Base-by-base conservation (phyloP, 1,140 invertebrate species). In the Atta cephalotes region DNA sequence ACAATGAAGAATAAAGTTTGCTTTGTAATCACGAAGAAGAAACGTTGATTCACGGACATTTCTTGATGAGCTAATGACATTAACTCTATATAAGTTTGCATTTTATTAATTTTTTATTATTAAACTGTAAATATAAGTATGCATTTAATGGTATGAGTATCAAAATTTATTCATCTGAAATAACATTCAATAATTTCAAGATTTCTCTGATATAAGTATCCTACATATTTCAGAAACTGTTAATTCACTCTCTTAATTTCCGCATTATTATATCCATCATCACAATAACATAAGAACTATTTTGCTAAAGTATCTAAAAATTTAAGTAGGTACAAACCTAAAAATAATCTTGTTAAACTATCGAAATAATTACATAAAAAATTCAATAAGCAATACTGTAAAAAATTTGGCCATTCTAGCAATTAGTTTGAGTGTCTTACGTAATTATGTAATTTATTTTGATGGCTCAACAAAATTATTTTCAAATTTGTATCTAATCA, bases 81-180 rank as follows among this genome's bases (percentile, higher is more conserved):
- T 81, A 81, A 77, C 5, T 31, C 31, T 58, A 0, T 21, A 77
- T 53, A 31, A 72, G 16, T 6, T 5, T 28, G 35, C n/a, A 72
- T 72, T 77, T 79, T 65, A 77, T 58, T 58, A 21, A 35, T 25
- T 56, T 39, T 39, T 9, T 39, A 39, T 39, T 39, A 39, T 39
- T 39, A 39, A 39, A 39, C 0, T 39, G 6, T 39, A 39, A 39
- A 39, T 39, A 39, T 39, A 7, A 39, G 35, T 39, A 39, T 39
- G 1, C 6, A 39, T 7, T 39, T 39, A 39, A 39, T 39, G 35
- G 7, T 39, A 39, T 39, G 9, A 39, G 39, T 45, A 45, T 9
- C 39, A 45, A 45, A 45, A 45, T 45, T 45, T 45, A 45, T 7
- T 45, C 39, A 21, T 14, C 31, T 14, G 25, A 74, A 56, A 65